Evolutionary conservation across 2,797 vertebrate genomes (phyloP), one percentile per base, ranked within the genome.

Genomic region (Enteromius mattozi): DNA sequence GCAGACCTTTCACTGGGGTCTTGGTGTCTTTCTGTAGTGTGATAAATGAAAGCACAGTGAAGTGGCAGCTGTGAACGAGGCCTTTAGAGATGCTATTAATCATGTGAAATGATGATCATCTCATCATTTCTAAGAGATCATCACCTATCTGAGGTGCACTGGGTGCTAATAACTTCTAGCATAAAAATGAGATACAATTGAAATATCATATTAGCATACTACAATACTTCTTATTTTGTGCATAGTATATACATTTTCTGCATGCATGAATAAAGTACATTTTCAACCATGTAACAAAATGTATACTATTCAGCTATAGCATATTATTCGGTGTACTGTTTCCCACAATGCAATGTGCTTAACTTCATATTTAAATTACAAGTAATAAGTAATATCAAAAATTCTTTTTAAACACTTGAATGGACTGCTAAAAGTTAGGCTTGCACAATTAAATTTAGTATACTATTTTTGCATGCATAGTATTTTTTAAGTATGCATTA

Each of bases 1-100:
- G 96, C 88, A 97, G 92, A 2, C 92, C 95, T 81, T 96, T 96
- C 69, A 96, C 91, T 0, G 94, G 93, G 85, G 93, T 93, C 56
- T 96, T 95, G 59, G 95, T 94, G 65, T 96, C 95, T 89, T 94
- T 95, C 96, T 97, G 82, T 42, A 70, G 63, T 3, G 78, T 45
- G 45, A 81, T 69, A 70, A 69, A 69, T 13, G 16, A 76, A 63
- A 14, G 59, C 8, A 72, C 4, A 17, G 65, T 30, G 51, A 71
- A 70, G 49, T 19, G 24, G 27, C 79, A 82, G 71, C 59, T 78
- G 72, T 69, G 74, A 84, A 35, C 17, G 21, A 49, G 16, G 8
- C 40, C 35, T 80, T 35, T 2, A 40, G 27, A 54, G 71, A 76
- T 51, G 45, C 77, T 68, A 51, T 66, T 30, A 14, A 77, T 77